Evolutionary conservation across 2,113 vertebrate genomes (phyloP).

Genomic region (Proteles cristata): DNA sequence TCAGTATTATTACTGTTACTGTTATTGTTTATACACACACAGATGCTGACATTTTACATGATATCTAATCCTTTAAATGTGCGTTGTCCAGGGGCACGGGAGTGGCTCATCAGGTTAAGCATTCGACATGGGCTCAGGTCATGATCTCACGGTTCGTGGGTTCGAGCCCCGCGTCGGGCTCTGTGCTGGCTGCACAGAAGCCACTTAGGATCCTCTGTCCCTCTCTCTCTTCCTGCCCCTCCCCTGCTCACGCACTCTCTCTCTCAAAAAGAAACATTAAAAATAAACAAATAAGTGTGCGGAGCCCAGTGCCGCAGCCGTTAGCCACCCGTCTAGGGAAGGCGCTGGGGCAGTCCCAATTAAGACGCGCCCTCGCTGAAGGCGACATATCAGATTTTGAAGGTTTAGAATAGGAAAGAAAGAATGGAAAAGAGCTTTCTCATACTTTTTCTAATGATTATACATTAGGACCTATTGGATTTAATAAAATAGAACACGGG

Average conservation of each 20-base stretch:
- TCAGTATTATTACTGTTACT: accelerated
- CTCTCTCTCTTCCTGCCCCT: too few relatives aligned
- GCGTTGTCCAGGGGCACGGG: too few relatives aligned
- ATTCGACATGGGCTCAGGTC: too few relatives aligned
- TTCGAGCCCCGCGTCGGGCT: too few relatives aligned
- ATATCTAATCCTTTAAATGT: neutral
- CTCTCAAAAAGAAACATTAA: too few relatives aligned
- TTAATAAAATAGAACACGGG: neutral
- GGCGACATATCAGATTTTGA: neutral
- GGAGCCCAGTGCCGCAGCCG: accelerated
- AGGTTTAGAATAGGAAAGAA: neutral
- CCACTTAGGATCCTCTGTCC: too few relatives aligned
- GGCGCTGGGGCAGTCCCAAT: accelerated
- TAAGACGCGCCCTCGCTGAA: accelerated
- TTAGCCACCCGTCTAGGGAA: accelerated
- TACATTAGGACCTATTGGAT: accelerated
- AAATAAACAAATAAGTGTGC: too few relatives aligned
- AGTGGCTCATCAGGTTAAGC: too few relatives aligned
- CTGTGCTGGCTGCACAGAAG: too few relatives aligned
- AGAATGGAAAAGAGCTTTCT: neutral
- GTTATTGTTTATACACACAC: too few relatives aligned
- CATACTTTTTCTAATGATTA: neutral
- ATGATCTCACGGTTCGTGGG: too few relatives aligned
- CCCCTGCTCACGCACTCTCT: too few relatives aligned
- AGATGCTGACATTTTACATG: accelerated